Conservation (phyloP, 2,113 vertebrate genomes). For the Bubo blakistoni region DNA sequence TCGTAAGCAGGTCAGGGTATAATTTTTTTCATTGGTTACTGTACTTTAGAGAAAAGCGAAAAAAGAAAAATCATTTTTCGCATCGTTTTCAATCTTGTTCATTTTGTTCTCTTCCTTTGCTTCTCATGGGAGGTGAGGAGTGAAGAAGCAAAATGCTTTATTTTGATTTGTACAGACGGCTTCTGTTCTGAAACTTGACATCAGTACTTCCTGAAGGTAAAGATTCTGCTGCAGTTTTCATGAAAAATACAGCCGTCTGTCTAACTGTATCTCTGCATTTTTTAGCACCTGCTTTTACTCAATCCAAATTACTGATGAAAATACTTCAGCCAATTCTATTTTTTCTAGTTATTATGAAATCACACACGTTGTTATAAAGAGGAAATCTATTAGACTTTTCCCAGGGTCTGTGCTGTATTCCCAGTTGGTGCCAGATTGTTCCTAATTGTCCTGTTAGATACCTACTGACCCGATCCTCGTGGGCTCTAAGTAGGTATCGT, state of each 20-base stretch:
- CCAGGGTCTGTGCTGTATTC: neutral
- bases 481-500: accelerated
- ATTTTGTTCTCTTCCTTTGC: neutral
- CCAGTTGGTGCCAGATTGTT: neutral
- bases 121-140: neutral
- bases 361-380: neutral
- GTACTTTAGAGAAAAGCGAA: neutral
- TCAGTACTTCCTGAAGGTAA: neutral
- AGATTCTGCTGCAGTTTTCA: neutral
- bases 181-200: neutral
- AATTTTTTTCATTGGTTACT: neutral
- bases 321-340: neutral
- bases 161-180: neutral
- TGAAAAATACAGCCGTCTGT: neutral
- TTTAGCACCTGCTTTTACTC: neutral
- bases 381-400: neutral
- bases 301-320: neutral
- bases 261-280: neutral
- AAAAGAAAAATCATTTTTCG: neutral
- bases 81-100: neutral
- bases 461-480: neutral
- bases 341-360: neutral
- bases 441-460: neutral
- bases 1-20: neutral
- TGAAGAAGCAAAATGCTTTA: neutral